These are phyloP conservation scores for Microcebus lehilahytsara DNA, from an alignment of 2,113 vertebrate species.

Conservation along the genomic window DNA sequence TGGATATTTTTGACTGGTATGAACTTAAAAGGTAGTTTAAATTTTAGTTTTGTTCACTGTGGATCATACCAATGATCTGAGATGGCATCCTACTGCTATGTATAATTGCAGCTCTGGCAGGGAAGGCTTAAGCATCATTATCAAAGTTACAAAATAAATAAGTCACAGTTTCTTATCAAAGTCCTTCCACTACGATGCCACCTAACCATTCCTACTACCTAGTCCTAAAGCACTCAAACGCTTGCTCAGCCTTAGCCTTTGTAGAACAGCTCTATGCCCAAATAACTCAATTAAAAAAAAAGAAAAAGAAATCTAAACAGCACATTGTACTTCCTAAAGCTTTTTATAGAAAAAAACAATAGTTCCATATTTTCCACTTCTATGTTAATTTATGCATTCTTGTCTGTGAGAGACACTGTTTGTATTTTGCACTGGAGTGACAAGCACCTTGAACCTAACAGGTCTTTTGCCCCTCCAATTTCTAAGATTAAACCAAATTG, in stretches of 20 bases:
- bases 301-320: not conserved
- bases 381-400: slow-evolving; percentile 43
- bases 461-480: slow-evolving; percentile 64
- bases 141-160: slow-evolving; percentile 24
- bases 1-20: not conserved
- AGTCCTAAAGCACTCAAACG: not conserved
- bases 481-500: slow-evolving; percentile 72
- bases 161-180: not conserved
- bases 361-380: slow-evolving; percentile 6
- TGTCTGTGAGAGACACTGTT: slow-evolving; percentile 4
- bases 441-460: slow-evolving; percentile 49
- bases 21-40: not conserved
- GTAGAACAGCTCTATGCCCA: not conserved
- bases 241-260: not conserved
- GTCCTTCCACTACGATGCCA: not conserved
- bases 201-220: not conserved
- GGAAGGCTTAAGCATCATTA: slow-evolving; percentile 31
- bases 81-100: slow-evolving; percentile 33
- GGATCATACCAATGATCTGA: not conserved
- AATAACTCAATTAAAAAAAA: not conserved
- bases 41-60: slow-evolving; percentile 16
- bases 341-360: not conserved
- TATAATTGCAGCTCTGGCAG: slow-evolving; percentile 38
- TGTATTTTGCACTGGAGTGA: slow-evolving; percentile 39
- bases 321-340: not conserved